Conservation (phyloP, 2,888 invertebrate genomes). For the Beris morrisii region DNA sequence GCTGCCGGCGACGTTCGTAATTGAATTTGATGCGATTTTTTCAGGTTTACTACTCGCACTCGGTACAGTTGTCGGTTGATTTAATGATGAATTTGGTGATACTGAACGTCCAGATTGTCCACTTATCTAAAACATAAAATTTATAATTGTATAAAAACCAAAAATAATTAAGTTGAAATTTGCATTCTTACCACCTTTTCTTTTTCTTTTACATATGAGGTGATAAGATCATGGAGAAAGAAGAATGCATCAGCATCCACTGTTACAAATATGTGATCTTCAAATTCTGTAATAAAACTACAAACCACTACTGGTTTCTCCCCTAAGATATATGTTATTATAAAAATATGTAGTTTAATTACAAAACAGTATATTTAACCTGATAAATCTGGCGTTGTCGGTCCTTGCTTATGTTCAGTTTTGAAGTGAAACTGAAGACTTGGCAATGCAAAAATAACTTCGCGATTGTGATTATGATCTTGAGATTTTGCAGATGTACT, state of each 20-base stretch:
- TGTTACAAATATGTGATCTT: conserved; percentile 97
- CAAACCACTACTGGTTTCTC: conserved; percentile 90
- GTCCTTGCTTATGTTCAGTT: conserved; percentile 86
- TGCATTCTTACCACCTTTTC: conserved; percentile 70
- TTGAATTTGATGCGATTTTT: conserved; percentile 30
- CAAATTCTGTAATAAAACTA: conserved; percentile 97
- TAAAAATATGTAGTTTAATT: not conserved
- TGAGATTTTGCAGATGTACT: conserved; percentile 64
- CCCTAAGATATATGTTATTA: conserved; percentile 55
- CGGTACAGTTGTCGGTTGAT: conserved; percentile 33
- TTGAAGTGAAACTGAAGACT: conserved; percentile 89
- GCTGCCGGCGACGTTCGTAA: conserved; percentile 42
- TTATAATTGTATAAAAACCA: not conserved
- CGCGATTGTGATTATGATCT: conserved; percentile 81
- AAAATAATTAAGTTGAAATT: not conserved
- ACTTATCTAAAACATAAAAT: conserved; percentile 46
- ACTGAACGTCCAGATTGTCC: conserved; percentile 52
- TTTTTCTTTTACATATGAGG: conserved; percentile 93
- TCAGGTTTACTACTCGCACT: conserved; percentile 43
- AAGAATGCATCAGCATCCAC: conserved; percentile 98
- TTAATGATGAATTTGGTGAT: conserved; percentile 52
- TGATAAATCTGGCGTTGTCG: conserved; percentile 67
- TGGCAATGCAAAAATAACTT: conserved; percentile 96
- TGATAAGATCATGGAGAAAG: conserved; percentile 95
- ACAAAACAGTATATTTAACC: conserved; percentile 53